phyloP scores from a whole-genome alignment of 2,113 vertebrate species.

The Rhinogobius similis region DNA sequence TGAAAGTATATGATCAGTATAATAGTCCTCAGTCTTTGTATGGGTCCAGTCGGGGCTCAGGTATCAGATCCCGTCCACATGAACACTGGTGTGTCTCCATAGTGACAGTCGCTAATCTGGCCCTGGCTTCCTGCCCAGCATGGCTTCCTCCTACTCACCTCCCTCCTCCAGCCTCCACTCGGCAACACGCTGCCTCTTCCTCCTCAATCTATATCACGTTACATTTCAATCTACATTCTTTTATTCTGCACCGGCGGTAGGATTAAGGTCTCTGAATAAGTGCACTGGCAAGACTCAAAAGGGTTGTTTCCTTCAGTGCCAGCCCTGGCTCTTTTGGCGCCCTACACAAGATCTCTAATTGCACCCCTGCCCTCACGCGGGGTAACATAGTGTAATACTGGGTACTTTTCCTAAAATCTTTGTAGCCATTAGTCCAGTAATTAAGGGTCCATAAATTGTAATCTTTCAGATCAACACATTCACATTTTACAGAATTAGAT shows the following conservation, averaged over 20 bases:
- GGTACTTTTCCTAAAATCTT: no score
- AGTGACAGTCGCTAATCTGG: constrained; percentile 71
- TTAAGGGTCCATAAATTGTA: no score
- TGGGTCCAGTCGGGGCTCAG: constrained; percentile 10
- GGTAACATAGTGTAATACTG: no score
- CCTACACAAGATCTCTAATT: no score
- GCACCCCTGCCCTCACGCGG: no score
- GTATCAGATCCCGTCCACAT: constrained; percentile 27
- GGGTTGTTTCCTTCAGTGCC: no score
- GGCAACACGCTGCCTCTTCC: constrained; percentile 20
- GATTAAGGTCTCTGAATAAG: not conserved
- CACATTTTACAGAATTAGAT: no score
- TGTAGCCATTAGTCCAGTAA: no score
- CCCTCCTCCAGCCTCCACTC: constrained; percentile 29
- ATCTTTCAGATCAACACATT: no score
- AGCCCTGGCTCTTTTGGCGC: no score
- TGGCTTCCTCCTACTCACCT: constrained; percentile 70
- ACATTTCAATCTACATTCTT: not conserved
- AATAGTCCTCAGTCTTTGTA: not conserved
- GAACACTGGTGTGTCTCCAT: constrained; percentile 63
- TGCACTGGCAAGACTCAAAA: not conserved
- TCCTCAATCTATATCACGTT: not conserved
- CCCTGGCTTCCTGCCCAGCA: constrained; percentile 71
- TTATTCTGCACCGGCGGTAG: not conserved
- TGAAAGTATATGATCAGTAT: not conserved